Base-by-base conservation (phyloP, 2,888 invertebrate genomes). In the Listrodromus nycthemerus region DNA sequence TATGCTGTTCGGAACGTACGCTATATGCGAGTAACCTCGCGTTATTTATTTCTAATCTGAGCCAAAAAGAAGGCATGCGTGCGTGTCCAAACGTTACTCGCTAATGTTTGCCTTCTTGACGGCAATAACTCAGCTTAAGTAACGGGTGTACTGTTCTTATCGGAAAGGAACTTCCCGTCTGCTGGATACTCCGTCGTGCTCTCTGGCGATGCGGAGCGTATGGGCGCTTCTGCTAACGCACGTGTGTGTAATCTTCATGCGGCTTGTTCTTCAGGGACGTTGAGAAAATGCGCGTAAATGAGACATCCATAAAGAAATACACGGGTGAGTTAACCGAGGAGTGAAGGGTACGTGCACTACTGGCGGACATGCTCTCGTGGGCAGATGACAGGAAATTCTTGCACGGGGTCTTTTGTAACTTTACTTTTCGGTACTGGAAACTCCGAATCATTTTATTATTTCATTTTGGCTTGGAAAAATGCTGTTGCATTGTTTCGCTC, bases 141-240 rank as follows among this genome's bases (percentile, higher is more conserved):
- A 84, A 84, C 84, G 84, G 84, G 77, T 81, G 78, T 77, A 21
- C 66, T 69, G 74, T 70, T 84, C 84, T 84, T 84, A 84, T 84
- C 84, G 81, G 48, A 78, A 81, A 84, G 80, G 70, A 45, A 84
- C 84, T 84, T 84, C 84, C 84, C 70, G 66, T 74, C 78, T 63
- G 50, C 73, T 19, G 33, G 61, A 30, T 6, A n/a, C 61, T 73
- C 67, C 37, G 37, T 80, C 33, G 37, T 55, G 27, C 63, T 52
- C 37, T 52, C 4, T n/a, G 27, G 19, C 45, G 48, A 69, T 69
- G 63, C 70, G 33, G 52, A n/a, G 70, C 41, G n/a, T 27, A 5
- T 13, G n/a, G 52, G 41, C n/a, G 16, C 61, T n/a, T 30, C 16
- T 50, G 27, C 33, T 30, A 21, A 58, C 61, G 33, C 66, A 73